Base-by-base conservation (phyloP, 2,797 vertebrate genomes). In the Myotis planiceps region DNA sequence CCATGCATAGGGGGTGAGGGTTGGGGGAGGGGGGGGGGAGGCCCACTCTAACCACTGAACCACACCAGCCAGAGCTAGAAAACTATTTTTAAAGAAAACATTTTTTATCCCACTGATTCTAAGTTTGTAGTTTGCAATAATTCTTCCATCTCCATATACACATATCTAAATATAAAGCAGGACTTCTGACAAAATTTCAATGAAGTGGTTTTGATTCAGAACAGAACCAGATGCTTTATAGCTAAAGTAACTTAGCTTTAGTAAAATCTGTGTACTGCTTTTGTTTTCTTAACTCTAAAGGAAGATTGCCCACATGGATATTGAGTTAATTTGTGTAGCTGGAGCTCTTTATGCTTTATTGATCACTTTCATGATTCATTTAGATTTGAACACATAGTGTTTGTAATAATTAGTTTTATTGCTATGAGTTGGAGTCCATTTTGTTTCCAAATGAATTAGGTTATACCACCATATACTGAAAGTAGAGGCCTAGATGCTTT, bases 361-460 rank as follows among this genome's bases (percentile, higher is more conserved):
- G 83, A 90, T 95, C 60, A 93, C 53, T 92, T 86, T 75, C 55
- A 89, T 75, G 51, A 55, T 86, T 83, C 49, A 76, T 95, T 95
- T 95, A n/a, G 42, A 92, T 84, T 96, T 86, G 14, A 83, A 87
- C 86, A 89, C 18, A 60, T 49, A 72, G 53, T 68, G 25, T 14
- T 90, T 87, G 78, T 47, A 76, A 55, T 94, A 95, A 87, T 96
- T 96, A 34, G 39, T 93, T 94, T 95, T 91, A 91, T 92, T 91
- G 45, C 58, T 92, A 55, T 92, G 32, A 55, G 18, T 80, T 78
- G 21, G 66, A 93, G 23, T 75, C 60, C 71, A 63, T 92, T 71
- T 93, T 84, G 42, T 58, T 96, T 92, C 51, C 19, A 80, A 80
- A 79, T 84, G 75, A 66, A 82, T 86, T 60, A 37, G 53, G 60